These are phyloP conservation scores for Lanius collurio DNA, from an alignment of 2,113 vertebrate genomes.

Conservation along the genomic window DNA sequence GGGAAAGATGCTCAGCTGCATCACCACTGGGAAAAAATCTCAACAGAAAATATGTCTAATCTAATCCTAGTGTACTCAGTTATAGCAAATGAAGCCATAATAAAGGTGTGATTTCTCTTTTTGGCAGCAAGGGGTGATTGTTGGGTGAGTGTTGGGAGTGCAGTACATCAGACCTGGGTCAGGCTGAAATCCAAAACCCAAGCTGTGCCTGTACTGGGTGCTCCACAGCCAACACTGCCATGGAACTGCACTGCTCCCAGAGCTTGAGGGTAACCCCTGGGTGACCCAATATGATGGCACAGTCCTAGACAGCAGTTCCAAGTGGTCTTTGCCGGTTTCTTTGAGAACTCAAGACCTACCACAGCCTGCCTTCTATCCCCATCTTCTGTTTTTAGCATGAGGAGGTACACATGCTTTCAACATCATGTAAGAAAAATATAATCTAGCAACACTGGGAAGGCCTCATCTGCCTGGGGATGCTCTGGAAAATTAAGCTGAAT, in stretches of 20 bases:
- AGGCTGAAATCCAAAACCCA: not conserved
- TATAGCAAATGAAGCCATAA: not conserved
- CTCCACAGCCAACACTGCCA: not conserved
- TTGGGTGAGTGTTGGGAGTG: not conserved
- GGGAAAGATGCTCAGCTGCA: not conserved
- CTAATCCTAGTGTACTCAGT: not conserved
- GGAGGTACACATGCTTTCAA: not conserved
- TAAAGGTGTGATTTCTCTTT: not conserved
- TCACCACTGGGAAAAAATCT: not conserved
- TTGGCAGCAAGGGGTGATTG: not conserved
- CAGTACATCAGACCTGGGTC: not conserved
- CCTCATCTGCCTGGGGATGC: not conserved
- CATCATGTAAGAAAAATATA: not conserved
- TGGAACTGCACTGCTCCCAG: not conserved
- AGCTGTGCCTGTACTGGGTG: accelerated
- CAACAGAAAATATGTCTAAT: not conserved
- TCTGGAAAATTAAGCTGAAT: constrained; percentile 14
- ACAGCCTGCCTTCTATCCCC: not conserved
- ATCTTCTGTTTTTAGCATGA: not conserved
- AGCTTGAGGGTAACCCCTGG: not conserved
- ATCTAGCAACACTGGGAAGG: not conserved
- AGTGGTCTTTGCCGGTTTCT: not conserved
- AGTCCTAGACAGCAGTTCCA: not conserved
- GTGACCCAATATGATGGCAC: not conserved
- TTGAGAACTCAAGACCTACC: not conserved